These are phyloP conservation scores for Cephus cinctus DNA, from an alignment of 1,140 invertebrate genomes.

Conservation along the genomic window DNA sequence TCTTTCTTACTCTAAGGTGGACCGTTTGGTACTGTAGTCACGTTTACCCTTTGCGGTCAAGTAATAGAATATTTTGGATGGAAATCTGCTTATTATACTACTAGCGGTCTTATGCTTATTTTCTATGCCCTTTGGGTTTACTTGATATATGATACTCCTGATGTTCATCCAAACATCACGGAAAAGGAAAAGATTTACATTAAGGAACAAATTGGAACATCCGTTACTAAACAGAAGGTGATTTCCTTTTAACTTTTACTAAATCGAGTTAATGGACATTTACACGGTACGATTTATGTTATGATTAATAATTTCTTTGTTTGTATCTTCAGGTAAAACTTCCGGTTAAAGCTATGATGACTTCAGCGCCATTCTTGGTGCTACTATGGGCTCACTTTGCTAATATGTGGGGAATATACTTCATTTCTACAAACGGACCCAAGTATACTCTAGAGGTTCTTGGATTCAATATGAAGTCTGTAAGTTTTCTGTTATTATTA, in stretches of 20 bases:
- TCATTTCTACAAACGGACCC: conserved; percentile 83
- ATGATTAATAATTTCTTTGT: conserved; percentile 9
- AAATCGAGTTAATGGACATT: not conserved
- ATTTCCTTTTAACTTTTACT: conserved; percentile 9
- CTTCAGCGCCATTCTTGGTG: conserved; percentile 68
- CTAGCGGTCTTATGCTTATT: conserved; percentile 62
- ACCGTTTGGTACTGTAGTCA: conserved; percentile 75
- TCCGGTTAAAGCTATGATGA: conserved; percentile 53
- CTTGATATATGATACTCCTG: conserved; percentile 70
- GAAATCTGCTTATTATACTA: conserved; percentile 72
- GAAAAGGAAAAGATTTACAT: conserved; percentile 77
- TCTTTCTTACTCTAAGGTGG: conserved; percentile 60
- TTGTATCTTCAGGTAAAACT: conserved; percentile 31
- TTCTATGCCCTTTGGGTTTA: conserved; percentile 67
- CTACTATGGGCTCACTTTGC: conserved; percentile 70
- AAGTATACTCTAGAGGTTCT: conserved; percentile 85
- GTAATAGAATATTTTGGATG: conserved; percentile 68
- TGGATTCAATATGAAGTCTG: conserved; percentile 76
- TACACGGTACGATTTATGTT: not conserved
- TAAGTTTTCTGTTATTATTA: conserved; percentile 36
- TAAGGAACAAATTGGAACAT: conserved; percentile 59
- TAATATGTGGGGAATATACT: conserved; percentile 77
- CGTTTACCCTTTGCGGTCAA: conserved; percentile 68
- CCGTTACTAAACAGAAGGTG: conserved; percentile 57
- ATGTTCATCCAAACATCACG: conserved; percentile 72